Conservation (phyloP, 2,113 vertebrate genomes). For the Nothocercus nigrocapillus region DNA sequence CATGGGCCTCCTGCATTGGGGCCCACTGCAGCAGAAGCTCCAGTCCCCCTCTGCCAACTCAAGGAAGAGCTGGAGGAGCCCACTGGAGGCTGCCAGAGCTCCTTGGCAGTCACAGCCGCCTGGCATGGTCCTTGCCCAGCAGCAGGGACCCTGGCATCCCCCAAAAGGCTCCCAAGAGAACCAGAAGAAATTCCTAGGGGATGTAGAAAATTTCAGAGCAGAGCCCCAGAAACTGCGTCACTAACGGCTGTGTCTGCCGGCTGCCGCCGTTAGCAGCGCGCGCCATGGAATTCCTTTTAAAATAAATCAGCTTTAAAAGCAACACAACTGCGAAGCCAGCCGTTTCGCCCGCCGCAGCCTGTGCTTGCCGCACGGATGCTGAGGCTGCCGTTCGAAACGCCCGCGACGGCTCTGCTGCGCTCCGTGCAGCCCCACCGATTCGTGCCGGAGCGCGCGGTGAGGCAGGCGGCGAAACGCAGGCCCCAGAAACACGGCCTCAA, state of each 20-base stretch:
- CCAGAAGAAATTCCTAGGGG: background rate
- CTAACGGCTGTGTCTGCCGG: background rate
- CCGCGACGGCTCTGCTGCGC: background rate
- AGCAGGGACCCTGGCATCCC: background rate
- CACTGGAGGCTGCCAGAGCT: fast-evolving
- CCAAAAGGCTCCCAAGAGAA: background rate
- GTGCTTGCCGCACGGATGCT: background rate
- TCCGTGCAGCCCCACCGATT: background rate
- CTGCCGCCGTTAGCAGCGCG: fast-evolving
- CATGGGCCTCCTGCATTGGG: fast-evolving
- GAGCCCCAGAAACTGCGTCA: background rate
- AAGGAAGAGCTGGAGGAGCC: background rate
- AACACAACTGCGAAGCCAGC: fast-evolving
- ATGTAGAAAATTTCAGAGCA: background rate
- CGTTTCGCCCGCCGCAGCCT: background rate
- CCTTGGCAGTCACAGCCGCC: too few species aligned
- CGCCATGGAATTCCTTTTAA: background rate
- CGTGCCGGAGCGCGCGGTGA: fast-evolving
- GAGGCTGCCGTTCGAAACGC: background rate
- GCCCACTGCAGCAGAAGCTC: background rate
- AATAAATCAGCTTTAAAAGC: background rate
- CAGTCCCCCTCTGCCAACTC: background rate
- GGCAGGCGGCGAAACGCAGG: background rate
- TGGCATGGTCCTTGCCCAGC: background rate
- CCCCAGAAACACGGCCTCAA: background rate